Conservation (phyloP, 2,888 invertebrate genomes). For the Caenorhabditis sulstoni region DNA sequence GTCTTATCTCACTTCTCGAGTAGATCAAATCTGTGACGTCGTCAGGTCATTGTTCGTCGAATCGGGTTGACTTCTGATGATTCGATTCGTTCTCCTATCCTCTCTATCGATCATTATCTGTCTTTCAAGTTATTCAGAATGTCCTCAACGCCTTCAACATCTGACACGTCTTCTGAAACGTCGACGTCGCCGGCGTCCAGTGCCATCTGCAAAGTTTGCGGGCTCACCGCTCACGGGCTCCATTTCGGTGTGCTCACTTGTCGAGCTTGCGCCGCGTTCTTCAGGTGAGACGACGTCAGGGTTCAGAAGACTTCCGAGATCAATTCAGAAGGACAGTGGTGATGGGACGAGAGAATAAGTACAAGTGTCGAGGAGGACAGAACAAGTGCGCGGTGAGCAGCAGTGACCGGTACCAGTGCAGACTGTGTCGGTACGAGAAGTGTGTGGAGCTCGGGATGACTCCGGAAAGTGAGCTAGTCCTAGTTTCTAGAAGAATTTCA, state of each 20-base stretch:
- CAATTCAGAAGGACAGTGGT: conserved; percentile 59
- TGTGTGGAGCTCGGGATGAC: conserved; percentile 64
- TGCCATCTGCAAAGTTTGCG: conserved; percentile 44
- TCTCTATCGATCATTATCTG: too few species aligned
- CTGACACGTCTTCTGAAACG: conserved; percentile 38
- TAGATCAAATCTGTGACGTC: too few species aligned
- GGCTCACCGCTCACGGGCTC: conserved; percentile 31
- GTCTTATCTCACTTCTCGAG: too few species aligned
- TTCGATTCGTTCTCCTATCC: too few species aligned
- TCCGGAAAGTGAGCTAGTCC: conserved; percentile 43
- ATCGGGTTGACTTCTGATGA: too few species aligned
- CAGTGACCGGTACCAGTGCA: conserved; percentile 49
- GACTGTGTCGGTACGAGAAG: conserved; percentile 61
- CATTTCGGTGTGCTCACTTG: conserved; percentile 51
- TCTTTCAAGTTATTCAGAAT: conserved; percentile 8
- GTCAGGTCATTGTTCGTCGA: too few species aligned
- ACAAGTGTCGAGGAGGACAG: conserved; percentile 58
- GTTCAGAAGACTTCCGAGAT: too few species aligned
- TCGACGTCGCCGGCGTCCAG: conserved; percentile 26
- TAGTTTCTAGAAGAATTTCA: neutral
- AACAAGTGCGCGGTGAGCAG: conserved; percentile 49
- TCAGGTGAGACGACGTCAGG: conserved; percentile 5
- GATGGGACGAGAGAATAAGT: conserved; percentile 46
- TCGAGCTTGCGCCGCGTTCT: conserved; percentile 52
- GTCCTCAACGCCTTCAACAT: conserved; percentile 36